Percentiles rank a stretch among this genome's conserved stretches.
phyloP scores from a whole-genome alignment of 2,797 vertebrate species.

The Poliocrania exsul region DNA sequence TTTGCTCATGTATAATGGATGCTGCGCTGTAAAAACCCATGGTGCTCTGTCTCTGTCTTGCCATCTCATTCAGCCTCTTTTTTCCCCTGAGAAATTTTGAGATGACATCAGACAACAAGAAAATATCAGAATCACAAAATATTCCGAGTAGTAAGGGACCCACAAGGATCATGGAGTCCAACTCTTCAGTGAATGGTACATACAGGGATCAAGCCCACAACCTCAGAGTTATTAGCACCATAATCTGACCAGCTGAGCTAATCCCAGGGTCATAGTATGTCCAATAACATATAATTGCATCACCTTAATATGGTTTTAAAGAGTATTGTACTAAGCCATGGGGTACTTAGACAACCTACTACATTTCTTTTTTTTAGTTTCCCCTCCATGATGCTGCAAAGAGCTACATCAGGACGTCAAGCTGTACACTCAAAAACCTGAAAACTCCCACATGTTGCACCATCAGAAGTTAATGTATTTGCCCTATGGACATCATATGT shows the following conservation, averaged over 20 bases:
- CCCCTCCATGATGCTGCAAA: not conserved
- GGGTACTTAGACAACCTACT: not conserved
- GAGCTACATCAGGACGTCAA: not conserved
- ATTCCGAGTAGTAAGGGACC: not conserved
- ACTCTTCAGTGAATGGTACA: not conserved
- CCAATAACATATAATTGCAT: not conserved
- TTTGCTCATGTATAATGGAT: constrained; percentile 59
- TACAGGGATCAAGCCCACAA: not conserved
- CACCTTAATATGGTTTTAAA: not conserved
- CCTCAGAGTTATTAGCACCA: not conserved
- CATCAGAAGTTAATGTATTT: not conserved
- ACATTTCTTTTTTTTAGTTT: not conserved
- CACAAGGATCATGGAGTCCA: not conserved
- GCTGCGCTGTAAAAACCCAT: not conserved
- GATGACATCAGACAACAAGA: not conserved
- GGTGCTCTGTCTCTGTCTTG: not conserved
- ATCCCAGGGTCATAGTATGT: not conserved
- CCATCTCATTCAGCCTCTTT: not conserved
- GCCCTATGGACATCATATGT: not conserved
- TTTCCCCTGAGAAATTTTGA: not conserved
- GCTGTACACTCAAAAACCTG: not conserved
- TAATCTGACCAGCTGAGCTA: not conserved
- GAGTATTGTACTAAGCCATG: not conserved
- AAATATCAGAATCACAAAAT: not conserved
- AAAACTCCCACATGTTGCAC: not conserved